phyloP scores from a whole-genome alignment of 2,113 vertebrate genomes.

The Pollimyrus isidori region DNA sequence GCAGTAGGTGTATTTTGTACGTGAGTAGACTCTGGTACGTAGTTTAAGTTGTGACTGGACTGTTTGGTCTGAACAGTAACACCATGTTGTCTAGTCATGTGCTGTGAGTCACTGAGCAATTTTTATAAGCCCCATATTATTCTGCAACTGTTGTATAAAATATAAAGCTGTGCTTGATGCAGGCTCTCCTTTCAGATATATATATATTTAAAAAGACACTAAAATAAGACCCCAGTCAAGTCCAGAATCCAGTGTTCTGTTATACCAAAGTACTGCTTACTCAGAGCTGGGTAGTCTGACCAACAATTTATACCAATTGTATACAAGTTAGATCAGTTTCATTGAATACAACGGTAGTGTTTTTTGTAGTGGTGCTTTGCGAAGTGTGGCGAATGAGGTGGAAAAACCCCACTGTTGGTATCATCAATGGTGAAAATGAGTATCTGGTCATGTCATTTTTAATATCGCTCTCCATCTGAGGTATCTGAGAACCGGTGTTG shows the following conservation, averaged over 20 bases:
- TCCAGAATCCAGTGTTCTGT: not conserved
- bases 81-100: not conserved
- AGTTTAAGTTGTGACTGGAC: not conserved
- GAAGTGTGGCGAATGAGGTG: too few species aligned
- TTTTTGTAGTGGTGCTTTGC: too few species aligned
- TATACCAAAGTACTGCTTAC: not conserved
- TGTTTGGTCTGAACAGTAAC: not conserved
- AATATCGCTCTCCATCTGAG: too few species aligned
- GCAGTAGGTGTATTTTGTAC: not conserved
- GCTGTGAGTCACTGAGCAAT: not conserved
- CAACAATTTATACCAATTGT: too few species aligned
- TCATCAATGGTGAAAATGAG: too few species aligned
- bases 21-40: not conserved
- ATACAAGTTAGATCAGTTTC: too few species aligned
- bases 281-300: not conserved
- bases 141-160: not conserved
- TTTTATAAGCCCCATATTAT: not conserved
- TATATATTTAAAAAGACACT: not conserved
- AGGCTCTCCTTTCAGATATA: not conserved
- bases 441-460: too few species aligned
- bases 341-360: too few species aligned
- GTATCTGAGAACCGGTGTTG: too few species aligned
- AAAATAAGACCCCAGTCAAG: not conserved
- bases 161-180: not conserved
- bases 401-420: too few species aligned